Conservation (phyloP, 2,797 vertebrate genomes). For the Lerista edwardsae region DNA sequence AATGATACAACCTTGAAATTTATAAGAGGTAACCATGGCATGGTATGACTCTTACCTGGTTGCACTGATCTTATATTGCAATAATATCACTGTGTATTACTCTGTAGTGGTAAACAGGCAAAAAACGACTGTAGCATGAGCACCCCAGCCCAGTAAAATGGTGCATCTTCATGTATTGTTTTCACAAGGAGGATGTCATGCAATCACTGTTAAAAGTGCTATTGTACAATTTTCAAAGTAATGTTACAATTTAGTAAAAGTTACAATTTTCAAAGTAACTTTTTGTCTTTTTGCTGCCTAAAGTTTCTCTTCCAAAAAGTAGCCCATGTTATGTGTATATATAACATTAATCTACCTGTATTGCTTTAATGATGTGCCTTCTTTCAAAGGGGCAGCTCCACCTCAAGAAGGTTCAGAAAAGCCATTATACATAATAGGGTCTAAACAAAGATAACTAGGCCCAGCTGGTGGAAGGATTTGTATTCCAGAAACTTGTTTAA, state of each 20-base stretch:
- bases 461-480: too few relatives aligned
- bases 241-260: too few relatives aligned
- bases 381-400: too few relatives aligned
- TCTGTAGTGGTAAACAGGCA: background rate
- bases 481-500: too few relatives aligned
- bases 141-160: background rate
- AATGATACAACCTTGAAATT: background rate
- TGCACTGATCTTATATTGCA: background rate
- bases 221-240: too few relatives aligned
- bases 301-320: background rate
- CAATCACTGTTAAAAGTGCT: too few relatives aligned
- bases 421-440: too few relatives aligned
- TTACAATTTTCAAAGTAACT: too few relatives aligned
- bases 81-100: background rate
- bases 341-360: background rate
- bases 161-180: background rate
- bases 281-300: background rate
- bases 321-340: background rate
- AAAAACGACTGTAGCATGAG: background rate
- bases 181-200: background rate
- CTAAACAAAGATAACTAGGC: too few relatives aligned
- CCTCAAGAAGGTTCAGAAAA: too few relatives aligned
- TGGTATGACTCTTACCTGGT: background rate
- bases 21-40: background rate
- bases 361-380: background rate